Percentiles rank a stretch among this genome's conserved stretches.
Conservation (phyloP, 2,888 invertebrate species). For the Hymenopus coronatus region DNA sequence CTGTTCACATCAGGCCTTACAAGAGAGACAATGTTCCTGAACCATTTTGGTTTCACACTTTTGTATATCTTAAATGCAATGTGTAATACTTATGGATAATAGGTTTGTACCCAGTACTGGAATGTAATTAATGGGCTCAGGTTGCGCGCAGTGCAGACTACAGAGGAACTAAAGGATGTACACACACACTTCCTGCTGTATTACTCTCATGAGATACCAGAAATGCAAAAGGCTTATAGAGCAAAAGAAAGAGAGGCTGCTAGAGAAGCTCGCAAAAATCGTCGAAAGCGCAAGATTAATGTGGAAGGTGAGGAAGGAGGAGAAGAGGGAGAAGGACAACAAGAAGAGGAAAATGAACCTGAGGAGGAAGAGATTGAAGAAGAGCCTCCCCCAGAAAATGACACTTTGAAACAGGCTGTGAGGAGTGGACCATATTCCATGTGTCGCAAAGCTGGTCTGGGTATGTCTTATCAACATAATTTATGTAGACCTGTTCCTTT, state of each 20-base stretch:
- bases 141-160: constrained; percentile 71
- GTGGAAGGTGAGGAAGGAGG: constrained; percentile 43
- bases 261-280: constrained; percentile 53
- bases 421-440: constrained; percentile 86
- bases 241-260: constrained; percentile 64
- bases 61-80: too few species aligned
- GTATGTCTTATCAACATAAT: constrained; percentile 44
- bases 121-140: constrained; percentile 41
- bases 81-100: too few species aligned
- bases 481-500: too few species aligned
- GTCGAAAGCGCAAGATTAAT: constrained; percentile 36
- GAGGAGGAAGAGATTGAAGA: constrained; percentile 53
- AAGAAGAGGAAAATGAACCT: constrained; percentile 57
- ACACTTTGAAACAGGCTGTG: constrained; percentile 78
- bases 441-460: constrained; percentile 80
- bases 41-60: too few species aligned
- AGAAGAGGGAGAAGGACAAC: constrained; percentile 58
- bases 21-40: too few species aligned
- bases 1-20: too few species aligned
- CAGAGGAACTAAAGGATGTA: constrained; percentile 90
- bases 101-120: background rate
- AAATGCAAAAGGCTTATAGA: constrained; percentile 74
- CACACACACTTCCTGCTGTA: constrained; percentile 91
- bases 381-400: constrained; percentile 47
- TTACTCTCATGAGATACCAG: constrained; percentile 79